These are phyloP conservation scores for Falco peregrinus DNA, from an alignment of 2,797 vertebrate genomes.

Conservation along the genomic window DNA sequence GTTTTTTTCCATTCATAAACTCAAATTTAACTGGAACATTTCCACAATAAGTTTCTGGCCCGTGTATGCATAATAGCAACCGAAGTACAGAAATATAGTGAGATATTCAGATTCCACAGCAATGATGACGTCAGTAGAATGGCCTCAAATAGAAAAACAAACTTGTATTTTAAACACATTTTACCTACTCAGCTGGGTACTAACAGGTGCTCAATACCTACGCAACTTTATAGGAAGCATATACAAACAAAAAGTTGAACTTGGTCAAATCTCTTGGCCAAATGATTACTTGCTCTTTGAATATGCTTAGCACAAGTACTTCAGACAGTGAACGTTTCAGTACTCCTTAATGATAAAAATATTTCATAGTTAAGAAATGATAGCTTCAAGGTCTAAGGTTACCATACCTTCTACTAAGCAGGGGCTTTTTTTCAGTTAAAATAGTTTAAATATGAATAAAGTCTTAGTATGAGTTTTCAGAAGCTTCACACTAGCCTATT, in stretches of 20 bases:
- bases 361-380: background rate
- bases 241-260: background rate
- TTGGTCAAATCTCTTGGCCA: background rate
- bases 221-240: background rate
- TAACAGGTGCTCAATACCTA: background rate
- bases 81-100: background rate
- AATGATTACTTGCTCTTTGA: background rate
- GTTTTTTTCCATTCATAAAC: background rate
- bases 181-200: background rate
- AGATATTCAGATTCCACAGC: background rate
- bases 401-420: background rate
- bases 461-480: background rate
- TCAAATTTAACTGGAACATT: background rate
- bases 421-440: fast-evolving
- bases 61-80: background rate
- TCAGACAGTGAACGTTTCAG: background rate
- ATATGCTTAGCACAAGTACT: background rate
- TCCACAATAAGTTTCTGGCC: background rate
- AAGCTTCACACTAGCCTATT: background rate
- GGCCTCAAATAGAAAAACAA: background rate
- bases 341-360: background rate
- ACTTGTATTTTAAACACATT: background rate
- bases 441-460: background rate
- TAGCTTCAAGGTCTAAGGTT: background rate
- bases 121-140: background rate